Base-by-base conservation (phyloP, 2,888 invertebrate genomes). In the Abscondita cerata region DNA sequence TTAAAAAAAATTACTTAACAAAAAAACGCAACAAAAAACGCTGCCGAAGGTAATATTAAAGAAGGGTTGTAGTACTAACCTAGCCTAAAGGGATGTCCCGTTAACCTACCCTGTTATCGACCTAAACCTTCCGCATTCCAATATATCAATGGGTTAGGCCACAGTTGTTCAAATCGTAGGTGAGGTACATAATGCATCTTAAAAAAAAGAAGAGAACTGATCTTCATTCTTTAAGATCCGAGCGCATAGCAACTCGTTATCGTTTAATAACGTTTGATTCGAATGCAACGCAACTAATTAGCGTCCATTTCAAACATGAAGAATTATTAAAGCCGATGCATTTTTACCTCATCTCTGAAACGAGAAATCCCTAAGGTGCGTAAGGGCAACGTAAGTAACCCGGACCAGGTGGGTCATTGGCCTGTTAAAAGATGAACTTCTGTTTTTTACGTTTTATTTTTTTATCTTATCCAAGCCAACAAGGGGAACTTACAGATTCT, bases 51-150 rank as follows among this genome's bases (percentile, higher is more conserved):
- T 68, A 71, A 66, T 62, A 68, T 66, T 62, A 69, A 64, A 66
- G 65, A 74, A 74, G 74, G 74, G 74, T 75, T 75, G 72, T 66
- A 50, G 60, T 65, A 69, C 71, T 71, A 75, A 75, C 74, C 75
- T 74, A 69, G 70, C 70, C 69, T 64, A 71, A 72, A 69, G 71
- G 67, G 71, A 58, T 55, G 67, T 72, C 71, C 75, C 75, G 73
- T 75, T 75, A 74, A 69, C 67, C 70, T 70, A 72, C 72, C 74
- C 73, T 71, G 68, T 66, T 69, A 69, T 65, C 68, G 64, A 61
- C 44, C n/a, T 62, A 65, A 69, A 71, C 72, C 75, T 75, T 75
- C 75, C 75, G 75, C 75, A 75, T 75, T 75, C 75, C 74, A 57
- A 34, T 52, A 56, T 50, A 48, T 70, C 63, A 68, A 69, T 67